phyloP scores from a whole-genome alignment of 2,113 vertebrate genomes.

The Scortum barcoo region DNA sequence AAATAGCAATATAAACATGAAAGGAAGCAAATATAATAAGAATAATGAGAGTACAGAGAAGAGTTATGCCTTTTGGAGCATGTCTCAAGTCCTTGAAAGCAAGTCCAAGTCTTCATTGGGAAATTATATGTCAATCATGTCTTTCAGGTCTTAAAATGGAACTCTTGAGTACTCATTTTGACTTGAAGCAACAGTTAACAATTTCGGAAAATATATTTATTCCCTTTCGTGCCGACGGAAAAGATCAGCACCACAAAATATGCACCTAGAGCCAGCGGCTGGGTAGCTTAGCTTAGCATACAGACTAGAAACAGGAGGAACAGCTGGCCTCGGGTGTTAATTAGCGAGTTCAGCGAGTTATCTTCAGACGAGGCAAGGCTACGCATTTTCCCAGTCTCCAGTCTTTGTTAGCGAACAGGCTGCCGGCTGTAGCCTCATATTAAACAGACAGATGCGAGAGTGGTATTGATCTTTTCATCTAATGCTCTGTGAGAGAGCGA shows the following conservation, averaged over 20 bases:
- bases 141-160: not conserved
- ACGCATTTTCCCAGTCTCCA: not conserved
- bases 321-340: not conserved
- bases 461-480: not conserved
- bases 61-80: not conserved
- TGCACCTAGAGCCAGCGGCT: not conserved
- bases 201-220: slow-evolving; percentile 11
- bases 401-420: slow-evolving; percentile 16
- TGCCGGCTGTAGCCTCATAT: not conserved
- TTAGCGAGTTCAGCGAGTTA: not conserved
- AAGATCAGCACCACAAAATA: slow-evolving; percentile 11
- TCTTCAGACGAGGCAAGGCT: not conserved
- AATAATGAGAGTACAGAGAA: not conserved
- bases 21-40: not conserved
- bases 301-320: not conserved
- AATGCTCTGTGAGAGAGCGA: not conserved
- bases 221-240: not conserved
- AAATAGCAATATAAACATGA: not conserved
- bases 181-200: not conserved
- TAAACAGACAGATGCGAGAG: slow-evolving; percentile 14
- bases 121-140: not conserved
- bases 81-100: not conserved
- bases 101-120: not conserved
- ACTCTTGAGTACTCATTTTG: not conserved
- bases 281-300: slow-evolving; percentile 3